Percentiles rank a stretch among this genome's conserved stretches.
Evolutionary conservation across 2,888 invertebrate genomes (phyloP).

Genomic region (Xanthia togata): DNA sequence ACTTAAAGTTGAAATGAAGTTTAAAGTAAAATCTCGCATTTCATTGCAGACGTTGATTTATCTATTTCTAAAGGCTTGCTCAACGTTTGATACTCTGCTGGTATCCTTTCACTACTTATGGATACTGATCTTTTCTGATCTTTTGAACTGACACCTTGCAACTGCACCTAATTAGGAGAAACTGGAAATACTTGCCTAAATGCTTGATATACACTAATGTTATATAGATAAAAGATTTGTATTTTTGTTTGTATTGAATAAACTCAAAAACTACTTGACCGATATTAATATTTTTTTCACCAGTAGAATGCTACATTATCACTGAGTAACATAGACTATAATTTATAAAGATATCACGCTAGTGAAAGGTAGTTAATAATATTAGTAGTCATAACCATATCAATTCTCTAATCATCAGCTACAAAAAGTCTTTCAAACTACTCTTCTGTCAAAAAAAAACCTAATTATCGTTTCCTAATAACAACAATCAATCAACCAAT

Average conservation of each 20-base stretch:
- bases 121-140: conserved; percentile 49
- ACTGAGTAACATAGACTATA: no score
- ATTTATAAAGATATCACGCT: no score
- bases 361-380: no score
- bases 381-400: neutral
- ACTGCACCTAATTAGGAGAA: neutral
- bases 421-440: neutral
- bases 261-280: no score
- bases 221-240: no score
- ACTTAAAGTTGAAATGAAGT: neutral
- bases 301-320: no score
- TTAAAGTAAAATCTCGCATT: neutral
- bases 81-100: neutral
- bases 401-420: neutral
- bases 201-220: no score
- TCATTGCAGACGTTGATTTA: conserved; percentile 5
- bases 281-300: no score
- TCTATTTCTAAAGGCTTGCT: conserved; percentile 10
- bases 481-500: neutral
- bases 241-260: no score
- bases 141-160: conserved; percentile 35
- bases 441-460: neutral
- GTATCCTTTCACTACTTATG: conserved; percentile 35
- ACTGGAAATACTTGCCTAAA: neutral
- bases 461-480: neutral